Conservation (phyloP, 2,797 vertebrate species). For the Centroberyx gerrardi region DNA sequence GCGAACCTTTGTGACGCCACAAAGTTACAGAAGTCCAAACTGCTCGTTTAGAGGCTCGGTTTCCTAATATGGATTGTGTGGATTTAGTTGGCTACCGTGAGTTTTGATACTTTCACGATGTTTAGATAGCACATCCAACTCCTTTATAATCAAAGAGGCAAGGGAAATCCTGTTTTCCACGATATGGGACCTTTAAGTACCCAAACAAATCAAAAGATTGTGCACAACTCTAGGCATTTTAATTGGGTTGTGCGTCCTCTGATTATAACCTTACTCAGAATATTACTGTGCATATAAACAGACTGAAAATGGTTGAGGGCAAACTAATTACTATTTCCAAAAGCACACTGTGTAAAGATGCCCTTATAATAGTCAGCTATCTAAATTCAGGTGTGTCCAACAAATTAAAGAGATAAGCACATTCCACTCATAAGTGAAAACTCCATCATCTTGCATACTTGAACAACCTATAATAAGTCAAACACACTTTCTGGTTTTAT, state of each 20-base stretch:
- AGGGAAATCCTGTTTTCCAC: no score
- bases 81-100: no score
- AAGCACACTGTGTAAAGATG: not conserved
- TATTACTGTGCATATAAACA: not conserved
- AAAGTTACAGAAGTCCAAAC: no score
- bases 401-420: not conserved
- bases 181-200: not conserved
- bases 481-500: not conserved
- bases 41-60: no score
- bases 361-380: not conserved
- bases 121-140: no score
- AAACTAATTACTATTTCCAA: no score
- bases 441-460: not conserved
- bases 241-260: not conserved
- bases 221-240: not conserved
- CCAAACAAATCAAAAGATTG: not conserved
- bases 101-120: no score
- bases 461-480: slow-evolving; percentile 6
- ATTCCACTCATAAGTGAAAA: not conserved
- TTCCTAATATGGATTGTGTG: no score
- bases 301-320: not conserved
- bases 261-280: not conserved
- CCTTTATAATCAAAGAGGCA: no score
- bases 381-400: not conserved
- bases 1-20: no score